Percentiles rank a stretch among this genome's conserved stretches.
Evolutionary conservation across 2,797 vertebrate genomes (phyloP).

Genomic region (Iguana delicatissima): DNA sequence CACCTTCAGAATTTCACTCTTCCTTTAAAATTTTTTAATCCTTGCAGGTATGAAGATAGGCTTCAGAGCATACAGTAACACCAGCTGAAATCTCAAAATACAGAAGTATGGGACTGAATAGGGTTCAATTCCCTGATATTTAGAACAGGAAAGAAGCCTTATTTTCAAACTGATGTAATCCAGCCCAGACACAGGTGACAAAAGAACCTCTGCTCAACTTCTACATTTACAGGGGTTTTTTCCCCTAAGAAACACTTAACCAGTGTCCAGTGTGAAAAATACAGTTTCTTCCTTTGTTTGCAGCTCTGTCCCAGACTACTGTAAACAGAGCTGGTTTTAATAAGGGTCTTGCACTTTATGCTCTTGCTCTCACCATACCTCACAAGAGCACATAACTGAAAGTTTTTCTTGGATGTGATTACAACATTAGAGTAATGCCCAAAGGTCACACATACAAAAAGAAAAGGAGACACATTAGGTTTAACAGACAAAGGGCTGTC

Average conservation of each 20-base stretch:
- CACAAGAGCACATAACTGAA: neutral
- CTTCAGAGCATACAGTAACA: neutral
- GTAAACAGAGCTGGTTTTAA: slow-evolving; percentile 43
- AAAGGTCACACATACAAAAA: slow-evolving; percentile 23
- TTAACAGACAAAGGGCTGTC: slow-evolving; percentile 42
- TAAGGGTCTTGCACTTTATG: slow-evolving; percentile 10
- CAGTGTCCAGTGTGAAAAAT: neutral
- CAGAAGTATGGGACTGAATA: neutral
- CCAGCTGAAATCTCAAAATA: neutral
- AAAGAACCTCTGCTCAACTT: neutral
- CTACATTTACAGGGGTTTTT: neutral
- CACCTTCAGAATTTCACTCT: neutral
- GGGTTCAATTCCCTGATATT: neutral
- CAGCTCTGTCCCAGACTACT: slow-evolving; percentile 48
- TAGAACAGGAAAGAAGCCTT: neutral
- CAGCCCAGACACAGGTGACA: neutral
- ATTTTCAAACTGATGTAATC: neutral
- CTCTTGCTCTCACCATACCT: neutral
- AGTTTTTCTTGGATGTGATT: slow-evolving; percentile 30
- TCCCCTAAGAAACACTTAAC: no score
- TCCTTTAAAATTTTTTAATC: neutral
- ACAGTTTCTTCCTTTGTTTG: neutral
- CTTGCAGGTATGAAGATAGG: neutral
- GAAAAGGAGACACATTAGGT: slow-evolving; percentile 36
- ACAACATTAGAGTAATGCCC: slow-evolving; percentile 52